Base-by-base conservation (phyloP, 2,888 invertebrate genomes). In the Apantesis nais region DNA sequence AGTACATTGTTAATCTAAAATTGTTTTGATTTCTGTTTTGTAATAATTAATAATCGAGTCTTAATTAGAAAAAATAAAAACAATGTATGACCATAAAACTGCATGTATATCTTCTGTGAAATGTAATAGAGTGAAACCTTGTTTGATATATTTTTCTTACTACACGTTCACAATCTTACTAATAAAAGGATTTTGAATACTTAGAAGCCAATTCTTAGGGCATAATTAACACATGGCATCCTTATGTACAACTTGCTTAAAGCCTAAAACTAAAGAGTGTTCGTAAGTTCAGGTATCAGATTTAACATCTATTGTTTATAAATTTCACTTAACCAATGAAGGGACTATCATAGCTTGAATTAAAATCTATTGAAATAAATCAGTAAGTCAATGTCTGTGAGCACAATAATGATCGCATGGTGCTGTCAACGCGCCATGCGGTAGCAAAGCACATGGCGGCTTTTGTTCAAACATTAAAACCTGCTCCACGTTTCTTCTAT, bases 341-440 rank as follows among this genome's bases (percentile, higher is more conserved):
- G 72, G 66, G 37, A 67, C 62, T 68, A 75, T 68, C 77, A 78
- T 68, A 74, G 76, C 72, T 71, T 67, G 44, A 64, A 73, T 78
- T 76, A 74, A 71, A 77, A 41, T 77, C 77, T 74, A 88, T 88
- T 80, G 81, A 86, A 86, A 86, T 87, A 86, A 89, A 88, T 90
- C 92, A 89, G 87, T 87, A 89, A 90, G 89, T 91, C 89, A 90
- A 88, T 87, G 86, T 90, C 88, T 86, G 84, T 83, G 75, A 81
- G 80, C 75, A 83, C 85, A 86, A 86, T 89, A 89, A 93, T 92
- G 90, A 90, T 90, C 87, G 86, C 85, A 85, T 85, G 80, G 86
- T 83, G 85, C 92, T 93, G 93, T 93, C 94, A 94, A 88, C 93
- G 87, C 89, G 84, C 90, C 93, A 92, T 90, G 90, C 90, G 91